Evolutionary conservation across 2,888 invertebrate genomes (phyloP).

Genomic region (Heliconius hortense): DNA sequence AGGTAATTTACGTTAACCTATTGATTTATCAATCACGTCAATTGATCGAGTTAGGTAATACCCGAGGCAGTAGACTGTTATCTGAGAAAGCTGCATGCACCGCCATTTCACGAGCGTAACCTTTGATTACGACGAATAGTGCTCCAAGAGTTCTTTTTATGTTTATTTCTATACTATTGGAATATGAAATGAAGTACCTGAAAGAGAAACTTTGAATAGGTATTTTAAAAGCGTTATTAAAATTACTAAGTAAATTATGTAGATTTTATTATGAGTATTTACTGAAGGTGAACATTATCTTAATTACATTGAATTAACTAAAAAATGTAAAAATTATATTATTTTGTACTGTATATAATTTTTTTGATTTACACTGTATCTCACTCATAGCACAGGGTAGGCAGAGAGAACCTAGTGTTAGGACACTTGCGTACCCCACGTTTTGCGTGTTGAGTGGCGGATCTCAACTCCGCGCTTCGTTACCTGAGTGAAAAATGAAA

Average conservation of each 20-base stretch:
- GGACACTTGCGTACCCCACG: background rate
- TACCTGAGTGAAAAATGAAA: background rate
- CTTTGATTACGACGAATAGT: slow-evolving; percentile 45
- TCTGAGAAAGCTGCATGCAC: slow-evolving; percentile 53
- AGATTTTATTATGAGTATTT: background rate
- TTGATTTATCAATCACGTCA: slow-evolving; percentile 28
- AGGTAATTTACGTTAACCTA: background rate
- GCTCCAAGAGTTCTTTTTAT: slow-evolving; percentile 10
- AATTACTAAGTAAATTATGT: background rate
- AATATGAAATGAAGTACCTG: background rate
- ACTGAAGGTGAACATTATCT: background rate
- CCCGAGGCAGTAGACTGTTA: slow-evolving; percentile 34
- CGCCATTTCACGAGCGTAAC: slow-evolving; percentile 57
- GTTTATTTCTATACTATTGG: background rate
- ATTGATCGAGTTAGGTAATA: slow-evolving; percentile 27
- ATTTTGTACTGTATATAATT: too few relatives aligned
- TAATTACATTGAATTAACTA: background rate
- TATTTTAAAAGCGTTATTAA: background rate
- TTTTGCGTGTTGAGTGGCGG: too few relatives aligned
- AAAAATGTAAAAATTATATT: too few relatives aligned
- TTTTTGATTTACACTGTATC: background rate
- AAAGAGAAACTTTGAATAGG: background rate
- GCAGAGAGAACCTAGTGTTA: background rate
- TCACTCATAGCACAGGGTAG: background rate
- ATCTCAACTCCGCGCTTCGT: background rate